phyloP scores from a whole-genome alignment of 2,888 invertebrate species.

The Temnothorax ravouxi region DNA sequence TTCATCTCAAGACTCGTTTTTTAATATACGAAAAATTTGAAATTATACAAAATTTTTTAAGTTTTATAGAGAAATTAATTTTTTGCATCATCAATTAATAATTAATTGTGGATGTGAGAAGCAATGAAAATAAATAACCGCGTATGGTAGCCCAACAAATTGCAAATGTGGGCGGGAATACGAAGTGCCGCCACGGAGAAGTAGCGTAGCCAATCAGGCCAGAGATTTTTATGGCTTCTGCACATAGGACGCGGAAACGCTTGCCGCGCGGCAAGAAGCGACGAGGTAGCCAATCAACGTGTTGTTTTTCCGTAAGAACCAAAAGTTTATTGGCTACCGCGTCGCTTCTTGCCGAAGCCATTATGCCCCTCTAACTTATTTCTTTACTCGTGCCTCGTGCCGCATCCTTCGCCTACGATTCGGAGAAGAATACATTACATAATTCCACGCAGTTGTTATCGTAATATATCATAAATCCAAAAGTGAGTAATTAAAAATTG shows the following conservation, averaged over 20 bases:
- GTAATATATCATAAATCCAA: background rate
- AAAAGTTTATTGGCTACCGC: too few species aligned
- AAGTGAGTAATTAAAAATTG: constrained; percentile 10
- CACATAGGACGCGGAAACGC: too few species aligned
- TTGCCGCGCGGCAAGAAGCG: too few species aligned
- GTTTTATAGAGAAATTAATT: background rate
- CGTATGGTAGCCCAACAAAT: background rate
- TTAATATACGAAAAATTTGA: background rate
- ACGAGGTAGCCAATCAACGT: too few species aligned
- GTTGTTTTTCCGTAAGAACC: too few species aligned
- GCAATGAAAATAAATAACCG: background rate
- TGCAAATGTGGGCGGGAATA: background rate
- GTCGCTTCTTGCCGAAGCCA: too few species aligned
- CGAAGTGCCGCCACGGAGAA: background rate
- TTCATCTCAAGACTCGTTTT: background rate
- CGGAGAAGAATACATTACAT: background rate
- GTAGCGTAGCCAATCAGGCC: too few species aligned
- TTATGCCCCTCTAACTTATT: too few species aligned
- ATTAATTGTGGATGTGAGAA: background rate
- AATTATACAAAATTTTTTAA: background rate
- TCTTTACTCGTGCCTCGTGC: background rate
- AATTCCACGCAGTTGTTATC: background rate
- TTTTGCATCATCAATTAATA: background rate
- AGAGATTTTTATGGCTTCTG: too few species aligned
- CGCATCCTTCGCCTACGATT: background rate